Conservation (phyloP, 2,888 invertebrate genomes). For the Ganaspis brasiliensis region DNA sequence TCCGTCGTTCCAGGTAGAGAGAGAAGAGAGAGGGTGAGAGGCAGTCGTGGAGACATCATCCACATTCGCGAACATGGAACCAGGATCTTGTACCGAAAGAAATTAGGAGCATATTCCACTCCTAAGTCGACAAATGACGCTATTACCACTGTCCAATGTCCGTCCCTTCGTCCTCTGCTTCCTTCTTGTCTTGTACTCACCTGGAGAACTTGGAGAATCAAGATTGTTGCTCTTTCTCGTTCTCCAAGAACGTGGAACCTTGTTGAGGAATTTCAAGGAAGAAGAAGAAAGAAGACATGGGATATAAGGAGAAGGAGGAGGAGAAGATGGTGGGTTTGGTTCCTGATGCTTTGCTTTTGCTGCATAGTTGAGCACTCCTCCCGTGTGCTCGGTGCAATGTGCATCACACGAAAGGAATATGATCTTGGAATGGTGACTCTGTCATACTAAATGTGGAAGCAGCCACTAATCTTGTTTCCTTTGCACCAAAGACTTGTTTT, state of each 20-base stretch:
- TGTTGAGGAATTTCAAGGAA: slow-evolving; percentile 46
- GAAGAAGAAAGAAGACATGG: slow-evolving; percentile 36
- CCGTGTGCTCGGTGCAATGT: slow-evolving; percentile 10
- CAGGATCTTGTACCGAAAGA: slow-evolving; percentile 48
- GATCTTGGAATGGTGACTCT: slow-evolving; percentile 7
- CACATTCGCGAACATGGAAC: slow-evolving; percentile 46
- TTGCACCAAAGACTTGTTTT: slow-evolving; percentile 3
- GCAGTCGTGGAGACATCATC: slow-evolving; percentile 50
- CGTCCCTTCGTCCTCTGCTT: slow-evolving; percentile 57
- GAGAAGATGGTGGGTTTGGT: slow-evolving; percentile 40
- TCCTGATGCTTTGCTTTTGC: slow-evolving; percentile 45
- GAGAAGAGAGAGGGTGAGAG: slow-evolving; percentile 42
- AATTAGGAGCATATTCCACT: slow-evolving; percentile 51
- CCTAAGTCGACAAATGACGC: slow-evolving; percentile 63
- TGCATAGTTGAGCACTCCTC: slow-evolving; percentile 42
- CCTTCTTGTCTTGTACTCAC: not conserved
- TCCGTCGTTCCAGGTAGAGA: slow-evolving; percentile 64
- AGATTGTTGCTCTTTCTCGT: slow-evolving; percentile 41
- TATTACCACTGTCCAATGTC: slow-evolving; percentile 65
- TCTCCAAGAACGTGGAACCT: slow-evolving; percentile 41
- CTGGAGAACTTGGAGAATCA: slow-evolving; percentile 3
- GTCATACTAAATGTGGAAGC: slow-evolving; percentile 11
- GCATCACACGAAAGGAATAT: slow-evolving; percentile 27
- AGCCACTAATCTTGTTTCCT: not conserved
- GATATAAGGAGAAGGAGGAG: slow-evolving; percentile 25